Base-by-base conservation (phyloP, 2,797 vertebrate species). In the Sebastes glaucus region DNA sequence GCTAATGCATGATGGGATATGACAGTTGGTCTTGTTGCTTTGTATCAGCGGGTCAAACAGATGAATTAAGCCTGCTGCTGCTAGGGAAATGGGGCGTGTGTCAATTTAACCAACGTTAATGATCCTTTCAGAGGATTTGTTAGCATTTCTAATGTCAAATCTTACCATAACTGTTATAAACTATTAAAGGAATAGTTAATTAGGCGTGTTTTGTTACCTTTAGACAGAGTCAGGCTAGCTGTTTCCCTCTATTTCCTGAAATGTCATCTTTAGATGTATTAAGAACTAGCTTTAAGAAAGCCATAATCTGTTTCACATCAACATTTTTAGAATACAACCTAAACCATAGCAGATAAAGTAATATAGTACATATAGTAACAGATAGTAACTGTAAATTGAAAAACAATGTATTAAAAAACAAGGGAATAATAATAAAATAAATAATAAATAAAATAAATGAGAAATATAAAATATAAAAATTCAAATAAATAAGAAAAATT, bases 1-100 rank as follows among this genome's bases (percentile, higher is more conserved):
- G 66, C 30, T 55, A 42, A 56, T 75, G 71, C 56, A 77, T 70
- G 62, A 74, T 57, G 76, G 78, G 82, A 83, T 18, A 13, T 22
- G 59, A 71, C 49, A 69, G 64, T 77, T 3, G 68, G 46, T 33
- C 53, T 10, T 22, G 60, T 66, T 62, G 52, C 74, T 78, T 78
- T 71, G 42, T 81, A 64, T 73, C 49, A 3, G 62, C 11, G 4
- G 49, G 71, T 87, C 65, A 77, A 65, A 13, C 64, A 11, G 62
- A 49, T 55, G 52, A 65, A 78, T 25, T 3, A 63, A 66, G 32
- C 20, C 22, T 16, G 42, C 16, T 4, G 60, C 42, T 18, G 14
- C 57, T 46, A 61, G 4, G 4, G 57, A 57, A 62, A 80, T 2
- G 7, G 18, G 65, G 6, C 30, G n/a, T 14, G 20, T 38, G 65